phyloP scores from a whole-genome alignment of 2,888 invertebrate species.

The Tipula helvola region DNA sequence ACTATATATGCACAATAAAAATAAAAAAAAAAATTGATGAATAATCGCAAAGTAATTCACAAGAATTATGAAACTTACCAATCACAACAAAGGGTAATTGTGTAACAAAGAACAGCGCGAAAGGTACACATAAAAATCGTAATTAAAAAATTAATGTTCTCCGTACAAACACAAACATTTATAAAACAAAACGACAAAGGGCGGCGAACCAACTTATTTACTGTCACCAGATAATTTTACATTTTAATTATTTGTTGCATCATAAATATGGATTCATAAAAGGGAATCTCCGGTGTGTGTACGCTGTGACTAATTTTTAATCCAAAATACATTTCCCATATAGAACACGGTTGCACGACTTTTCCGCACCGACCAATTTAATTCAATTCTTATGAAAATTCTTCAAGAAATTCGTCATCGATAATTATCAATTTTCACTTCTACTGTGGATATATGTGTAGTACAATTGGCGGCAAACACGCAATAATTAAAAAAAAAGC shows the following conservation, averaged over 20 bases:
- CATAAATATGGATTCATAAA: neutral
- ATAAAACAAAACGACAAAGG: neutral
- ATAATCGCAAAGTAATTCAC: neutral
- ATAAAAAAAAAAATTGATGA: neutral
- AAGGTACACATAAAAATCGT: neutral
- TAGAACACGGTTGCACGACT: neutral
- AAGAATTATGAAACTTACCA: constrained; percentile 4
- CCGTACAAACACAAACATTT: neutral
- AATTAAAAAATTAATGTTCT: neutral
- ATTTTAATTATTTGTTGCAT: neutral
- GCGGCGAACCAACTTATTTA: neutral
- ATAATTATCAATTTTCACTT: neutral
- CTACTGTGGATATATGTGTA: neutral
- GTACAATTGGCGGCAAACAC: neutral
- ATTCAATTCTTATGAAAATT: neutral
- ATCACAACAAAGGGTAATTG: neutral
- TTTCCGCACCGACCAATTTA: neutral
- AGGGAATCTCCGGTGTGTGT: neutral
- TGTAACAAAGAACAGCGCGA: neutral
- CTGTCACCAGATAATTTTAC: neutral
- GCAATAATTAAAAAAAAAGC: neutral
- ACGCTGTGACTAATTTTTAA: neutral
- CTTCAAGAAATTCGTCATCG: neutral
- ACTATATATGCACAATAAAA: neutral
- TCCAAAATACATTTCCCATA: neutral